phyloP scores from a whole-genome alignment of 2,113 vertebrate genomes.

The Synchiropus splendidus region DNA sequence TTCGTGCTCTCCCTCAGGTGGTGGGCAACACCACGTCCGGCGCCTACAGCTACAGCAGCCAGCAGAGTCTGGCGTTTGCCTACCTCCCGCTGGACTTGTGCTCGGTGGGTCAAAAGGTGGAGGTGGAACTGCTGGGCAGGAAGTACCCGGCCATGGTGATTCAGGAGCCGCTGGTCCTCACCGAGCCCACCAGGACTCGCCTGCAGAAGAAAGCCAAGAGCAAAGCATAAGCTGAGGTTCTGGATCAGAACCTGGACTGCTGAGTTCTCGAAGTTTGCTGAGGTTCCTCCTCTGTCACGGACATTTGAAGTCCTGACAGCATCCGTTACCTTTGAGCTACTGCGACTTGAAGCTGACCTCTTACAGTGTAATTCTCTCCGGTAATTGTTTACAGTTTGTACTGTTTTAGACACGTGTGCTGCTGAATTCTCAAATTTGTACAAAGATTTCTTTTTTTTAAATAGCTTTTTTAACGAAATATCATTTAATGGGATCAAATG shows the following conservation, averaged over 20 bases:
- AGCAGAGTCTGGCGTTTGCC: constrained; percentile 84
- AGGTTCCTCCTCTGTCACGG: no score
- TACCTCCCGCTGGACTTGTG: constrained; percentile 81
- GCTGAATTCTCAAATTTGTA: constrained; percentile 1
- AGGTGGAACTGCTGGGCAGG: constrained; percentile 86
- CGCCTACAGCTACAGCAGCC: constrained; percentile 80
- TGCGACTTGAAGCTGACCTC: constrained; percentile 3
- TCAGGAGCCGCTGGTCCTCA: constrained; percentile 82
- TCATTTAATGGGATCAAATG: not conserved
- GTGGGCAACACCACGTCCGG: constrained; percentile 95
- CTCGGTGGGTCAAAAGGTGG: constrained; percentile 78
- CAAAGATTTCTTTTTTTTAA: constrained; percentile 1
- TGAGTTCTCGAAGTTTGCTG: no score
- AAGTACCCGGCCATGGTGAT: constrained; percentile 76
- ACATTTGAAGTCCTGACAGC: no score
- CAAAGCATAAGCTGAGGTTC: constrained; percentile 35
- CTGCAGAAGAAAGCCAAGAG: constrained; percentile 71
- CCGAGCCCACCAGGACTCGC: constrained; percentile 77
- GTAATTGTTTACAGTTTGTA: constrained; percentile 17
- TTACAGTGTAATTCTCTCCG: constrained; percentile 20
- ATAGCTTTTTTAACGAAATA: not conserved
- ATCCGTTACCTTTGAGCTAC: no score
- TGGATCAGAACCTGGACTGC: no score
- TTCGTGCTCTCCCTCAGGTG: constrained; percentile 65
- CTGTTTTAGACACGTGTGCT: not conserved